Evolutionary conservation across 1,140 invertebrate species (phyloP).

Genomic region (Drosophila melanogaster): DNA sequence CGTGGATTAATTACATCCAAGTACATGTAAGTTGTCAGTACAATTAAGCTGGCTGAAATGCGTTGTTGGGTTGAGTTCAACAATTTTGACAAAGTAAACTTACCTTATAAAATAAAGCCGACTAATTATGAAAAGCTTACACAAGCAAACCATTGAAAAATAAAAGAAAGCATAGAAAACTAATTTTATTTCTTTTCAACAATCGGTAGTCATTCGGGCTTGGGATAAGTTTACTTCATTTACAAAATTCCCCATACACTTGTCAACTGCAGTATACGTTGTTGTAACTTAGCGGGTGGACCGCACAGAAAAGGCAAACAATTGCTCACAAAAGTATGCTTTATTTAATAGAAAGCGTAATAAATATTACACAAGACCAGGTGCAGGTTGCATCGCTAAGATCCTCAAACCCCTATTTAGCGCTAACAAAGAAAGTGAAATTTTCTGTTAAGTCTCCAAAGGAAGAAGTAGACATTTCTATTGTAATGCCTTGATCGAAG

Average conservation of each 20-base stretch:
- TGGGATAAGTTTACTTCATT: background rate
- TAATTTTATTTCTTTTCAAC: background rate
- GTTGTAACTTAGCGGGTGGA: slow-evolving; percentile 15
- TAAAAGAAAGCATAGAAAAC: background rate
- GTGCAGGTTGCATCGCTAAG: slow-evolving; percentile 42
- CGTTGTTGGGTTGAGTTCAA: too few species aligned
- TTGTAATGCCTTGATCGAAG: slow-evolving; percentile 38
- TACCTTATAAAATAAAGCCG: too few species aligned
- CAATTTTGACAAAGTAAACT: background rate
- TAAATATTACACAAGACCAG: slow-evolving; percentile 80
- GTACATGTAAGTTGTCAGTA: slow-evolving; percentile 42
- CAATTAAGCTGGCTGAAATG: background rate
- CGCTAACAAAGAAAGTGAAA: slow-evolving; percentile 40
- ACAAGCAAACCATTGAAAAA: background rate
- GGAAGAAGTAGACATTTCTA: slow-evolving; percentile 27
- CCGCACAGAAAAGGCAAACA: slow-evolving; percentile 27
- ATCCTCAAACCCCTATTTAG: slow-evolving; percentile 9
- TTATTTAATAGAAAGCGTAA: slow-evolving; percentile 75
- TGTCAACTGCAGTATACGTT: slow-evolving; percentile 57
- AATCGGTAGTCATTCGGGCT: background rate
- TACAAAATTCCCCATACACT: slow-evolving; percentile 22
- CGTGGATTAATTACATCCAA: background rate
- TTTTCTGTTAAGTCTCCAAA: slow-evolving; percentile 56
- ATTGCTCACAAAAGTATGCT: slow-evolving; percentile 57
- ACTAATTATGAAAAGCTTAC: too few species aligned